Evolutionary conservation across 1,140 invertebrate genomes (phyloP).

Genomic region (Homalodisca vitripennis): DNA sequence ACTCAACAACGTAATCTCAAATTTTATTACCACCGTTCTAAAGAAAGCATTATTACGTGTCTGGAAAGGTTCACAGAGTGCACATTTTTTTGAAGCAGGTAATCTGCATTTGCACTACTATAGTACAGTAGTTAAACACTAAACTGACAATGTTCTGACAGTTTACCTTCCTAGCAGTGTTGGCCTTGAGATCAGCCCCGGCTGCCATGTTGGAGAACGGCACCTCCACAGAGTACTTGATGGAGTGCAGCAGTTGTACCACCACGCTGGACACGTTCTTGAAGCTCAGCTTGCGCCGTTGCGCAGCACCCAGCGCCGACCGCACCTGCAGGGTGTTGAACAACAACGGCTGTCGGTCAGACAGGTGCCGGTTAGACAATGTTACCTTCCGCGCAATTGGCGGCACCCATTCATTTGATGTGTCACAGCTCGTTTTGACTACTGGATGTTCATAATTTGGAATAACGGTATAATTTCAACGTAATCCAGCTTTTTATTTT

Average conservation of each 20-base stretch:
- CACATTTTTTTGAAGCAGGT: no score
- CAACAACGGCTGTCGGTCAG: slow-evolving; percentile 58
- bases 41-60: no score
- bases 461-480: not conserved
- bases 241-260: slow-evolving; percentile 84
- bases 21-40: no score
- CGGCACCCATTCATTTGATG: not conserved
- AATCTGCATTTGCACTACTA: no score
- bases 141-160: no score
- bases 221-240: slow-evolving; percentile 90
- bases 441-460: not conserved
- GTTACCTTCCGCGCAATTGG: not conserved
- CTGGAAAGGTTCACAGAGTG: no score
- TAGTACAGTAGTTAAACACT: no score
- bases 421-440: not conserved
- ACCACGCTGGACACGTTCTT: slow-evolving; percentile 91
- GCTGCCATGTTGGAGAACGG: slow-evolving; percentile 89
- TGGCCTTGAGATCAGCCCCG: slow-evolving; percentile 58
- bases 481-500: no score
- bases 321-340: slow-evolving; percentile 70
- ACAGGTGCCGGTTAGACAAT: slow-evolving; percentile 2
- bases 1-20: no score
- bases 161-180: slow-evolving; percentile 59
- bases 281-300: slow-evolving; percentile 80
- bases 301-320: slow-evolving; percentile 61